These are phyloP conservation scores for Venturia canescens DNA, from an alignment of 1,140 invertebrate species.

Conservation along the genomic window DNA sequence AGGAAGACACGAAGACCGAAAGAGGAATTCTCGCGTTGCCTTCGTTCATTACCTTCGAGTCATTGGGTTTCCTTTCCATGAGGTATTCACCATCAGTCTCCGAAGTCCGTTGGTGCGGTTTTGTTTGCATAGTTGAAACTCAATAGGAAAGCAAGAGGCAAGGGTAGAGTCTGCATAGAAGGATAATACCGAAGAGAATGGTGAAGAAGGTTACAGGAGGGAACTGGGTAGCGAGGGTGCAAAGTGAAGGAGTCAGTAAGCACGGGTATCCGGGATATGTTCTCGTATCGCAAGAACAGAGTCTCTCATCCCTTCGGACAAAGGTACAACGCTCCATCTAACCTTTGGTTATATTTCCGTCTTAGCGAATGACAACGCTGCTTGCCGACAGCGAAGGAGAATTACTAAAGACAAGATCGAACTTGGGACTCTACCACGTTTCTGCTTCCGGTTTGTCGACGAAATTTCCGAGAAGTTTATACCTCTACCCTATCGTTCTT, in stretches of 20 bases:
- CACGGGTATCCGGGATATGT: slow-evolving; percentile 14
- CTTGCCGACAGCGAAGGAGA: background rate
- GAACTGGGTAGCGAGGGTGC: background rate
- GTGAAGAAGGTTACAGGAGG: background rate
- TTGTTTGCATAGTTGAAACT: slow-evolving; percentile 4
- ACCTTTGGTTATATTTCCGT: background rate
- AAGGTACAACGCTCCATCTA: background rate
- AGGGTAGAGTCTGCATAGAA: background rate
- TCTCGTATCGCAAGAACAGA: slow-evolving; percentile 4
- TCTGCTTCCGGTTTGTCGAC: slow-evolving; percentile 25
- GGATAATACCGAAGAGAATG: background rate
- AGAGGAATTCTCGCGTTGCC: background rate
- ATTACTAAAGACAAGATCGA: slow-evolving; percentile 4
- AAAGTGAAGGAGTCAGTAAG: slow-evolving; percentile 24
- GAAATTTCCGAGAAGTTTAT: slow-evolving; percentile 25
- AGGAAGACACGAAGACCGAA: background rate
- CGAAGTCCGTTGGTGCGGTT: background rate
- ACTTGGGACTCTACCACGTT: slow-evolving; percentile 22
- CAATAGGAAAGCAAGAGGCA: background rate
- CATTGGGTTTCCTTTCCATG: background rate
- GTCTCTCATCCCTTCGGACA: background rate
- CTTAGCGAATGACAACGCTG: slow-evolving; percentile 15
- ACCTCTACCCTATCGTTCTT: slow-evolving; percentile 16
- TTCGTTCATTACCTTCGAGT: background rate
- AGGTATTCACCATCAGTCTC: slow-evolving; percentile 5